Percentiles rank a stretch among this genome's conserved stretches.
Conservation (phyloP, 2,113 vertebrate genomes). For the Urocolius indicus region DNA sequence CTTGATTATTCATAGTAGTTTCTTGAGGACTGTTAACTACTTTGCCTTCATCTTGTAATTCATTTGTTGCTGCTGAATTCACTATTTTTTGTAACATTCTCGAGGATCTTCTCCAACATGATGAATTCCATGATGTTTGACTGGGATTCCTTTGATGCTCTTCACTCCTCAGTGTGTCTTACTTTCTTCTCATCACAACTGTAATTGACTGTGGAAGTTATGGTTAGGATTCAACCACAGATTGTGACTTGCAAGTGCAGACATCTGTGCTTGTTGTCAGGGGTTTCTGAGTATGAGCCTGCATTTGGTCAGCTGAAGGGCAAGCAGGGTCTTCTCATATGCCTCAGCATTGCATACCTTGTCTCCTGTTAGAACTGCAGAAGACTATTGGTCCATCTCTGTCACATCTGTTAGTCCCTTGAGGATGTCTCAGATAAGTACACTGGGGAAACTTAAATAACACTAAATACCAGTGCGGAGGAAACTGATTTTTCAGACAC, state of each 20-base stretch:
- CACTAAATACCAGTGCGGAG: background rate
- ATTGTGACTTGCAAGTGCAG: background rate
- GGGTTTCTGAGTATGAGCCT: background rate
- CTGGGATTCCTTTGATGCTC: background rate
- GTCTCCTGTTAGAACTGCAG: background rate
- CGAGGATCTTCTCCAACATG: background rate
- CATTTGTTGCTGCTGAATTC: background rate
- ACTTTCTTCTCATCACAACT: accelerated
- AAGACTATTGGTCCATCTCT: background rate
- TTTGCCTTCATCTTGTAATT: background rate
- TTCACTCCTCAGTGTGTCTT: background rate
- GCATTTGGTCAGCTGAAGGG: background rate
- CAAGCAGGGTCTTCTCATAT: accelerated
- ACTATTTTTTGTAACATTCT: background rate
- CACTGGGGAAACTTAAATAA: background rate
- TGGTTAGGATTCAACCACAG: background rate
- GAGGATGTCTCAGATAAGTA: background rate
- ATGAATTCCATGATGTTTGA: background rate
- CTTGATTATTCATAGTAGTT: background rate
- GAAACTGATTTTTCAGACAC: background rate
- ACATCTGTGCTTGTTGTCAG: background rate
- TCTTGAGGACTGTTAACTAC: background rate
- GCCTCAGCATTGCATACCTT: background rate
- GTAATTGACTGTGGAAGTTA: background rate
- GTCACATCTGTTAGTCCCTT: background rate